These are phyloP conservation scores for Taxidea taxus DNA, from an alignment of 2,113 vertebrate genomes.

Conservation along the genomic window DNA sequence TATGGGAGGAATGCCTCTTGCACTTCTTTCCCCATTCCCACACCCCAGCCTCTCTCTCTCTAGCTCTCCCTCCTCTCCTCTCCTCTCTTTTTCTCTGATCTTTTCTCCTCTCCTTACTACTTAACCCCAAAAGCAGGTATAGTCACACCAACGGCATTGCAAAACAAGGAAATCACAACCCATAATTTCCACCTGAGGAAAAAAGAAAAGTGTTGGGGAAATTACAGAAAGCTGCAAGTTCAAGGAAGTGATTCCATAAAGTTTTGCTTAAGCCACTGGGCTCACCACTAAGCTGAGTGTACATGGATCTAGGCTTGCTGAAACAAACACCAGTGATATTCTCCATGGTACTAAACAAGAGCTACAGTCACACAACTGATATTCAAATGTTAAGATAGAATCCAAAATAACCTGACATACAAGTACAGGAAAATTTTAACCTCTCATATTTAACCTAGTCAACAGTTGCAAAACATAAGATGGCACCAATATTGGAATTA, in stretches of 20 bases:
- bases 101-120: not conserved
- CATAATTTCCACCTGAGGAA: not conserved
- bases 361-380: not conserved
- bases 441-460: not conserved
- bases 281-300: not conserved
- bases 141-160: not conserved
- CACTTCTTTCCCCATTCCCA: not conserved
- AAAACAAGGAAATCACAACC: not conserved
- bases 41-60: not conserved
- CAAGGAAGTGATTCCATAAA: not conserved
- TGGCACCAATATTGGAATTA: not conserved
- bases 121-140: not conserved
- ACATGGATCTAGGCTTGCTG: not conserved
- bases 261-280: not conserved
- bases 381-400: not conserved
- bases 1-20: not conserved
- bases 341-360: not conserved
- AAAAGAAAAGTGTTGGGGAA: not conserved
- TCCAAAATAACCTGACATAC: not conserved
- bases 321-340: not conserved
- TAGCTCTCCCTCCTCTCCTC: not conserved
- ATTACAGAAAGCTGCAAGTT: not conserved
- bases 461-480: not conserved
- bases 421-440: not conserved
- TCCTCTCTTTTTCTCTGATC: not conserved